Evolutionary conservation across 2,113 vertebrate species (phyloP).

Genomic region (Heliornis fulica): DNA sequence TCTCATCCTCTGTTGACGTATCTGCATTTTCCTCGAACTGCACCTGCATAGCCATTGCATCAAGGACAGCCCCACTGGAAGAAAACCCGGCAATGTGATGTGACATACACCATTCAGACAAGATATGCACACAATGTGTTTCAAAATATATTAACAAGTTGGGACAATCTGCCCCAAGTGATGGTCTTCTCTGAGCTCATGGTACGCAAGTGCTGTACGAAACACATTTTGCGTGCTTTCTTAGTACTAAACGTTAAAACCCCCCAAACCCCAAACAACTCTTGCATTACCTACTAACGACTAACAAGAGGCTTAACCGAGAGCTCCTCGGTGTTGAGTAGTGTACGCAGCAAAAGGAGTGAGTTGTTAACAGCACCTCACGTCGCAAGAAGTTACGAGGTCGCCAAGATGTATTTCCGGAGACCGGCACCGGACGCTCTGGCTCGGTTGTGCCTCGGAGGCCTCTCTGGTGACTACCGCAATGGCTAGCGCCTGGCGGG

Average conservation of each 20-base stretch:
- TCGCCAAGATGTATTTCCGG: rapidly evolving
- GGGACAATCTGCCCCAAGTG: too few relatives aligned
- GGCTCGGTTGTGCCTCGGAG: rapidly evolving
- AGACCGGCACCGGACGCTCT: too few relatives aligned
- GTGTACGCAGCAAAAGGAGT: rapidly evolving
- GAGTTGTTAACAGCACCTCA: too few relatives aligned
- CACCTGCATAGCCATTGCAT: slow-evolving; percentile 85
- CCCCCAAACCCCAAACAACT: too few relatives aligned
- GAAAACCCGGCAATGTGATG: rapidly evolving
- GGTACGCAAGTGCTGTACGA: rapidly evolving
- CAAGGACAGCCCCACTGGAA: neutral
- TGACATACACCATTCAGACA: rapidly evolving
- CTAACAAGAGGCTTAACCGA: neutral
- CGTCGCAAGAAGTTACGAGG: rapidly evolving
- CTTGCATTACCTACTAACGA: neutral
- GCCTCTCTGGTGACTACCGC: rapidly evolving
- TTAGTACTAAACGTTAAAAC: neutral
- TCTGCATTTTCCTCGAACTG: slow-evolving; percentile 78
- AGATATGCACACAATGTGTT: rapidly evolving
- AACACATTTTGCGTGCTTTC: neutral
- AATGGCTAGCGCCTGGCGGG: rapidly evolving
- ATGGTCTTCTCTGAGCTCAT: rapidly evolving
- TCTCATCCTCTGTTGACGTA: slow-evolving; percentile 85
- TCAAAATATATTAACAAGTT: rapidly evolving
- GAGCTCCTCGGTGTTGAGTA: too few relatives aligned